These are phyloP conservation scores for Phalacrocorax pelagicus DNA, from an alignment of 2,113 vertebrate genomes.

Conservation along the genomic window DNA sequence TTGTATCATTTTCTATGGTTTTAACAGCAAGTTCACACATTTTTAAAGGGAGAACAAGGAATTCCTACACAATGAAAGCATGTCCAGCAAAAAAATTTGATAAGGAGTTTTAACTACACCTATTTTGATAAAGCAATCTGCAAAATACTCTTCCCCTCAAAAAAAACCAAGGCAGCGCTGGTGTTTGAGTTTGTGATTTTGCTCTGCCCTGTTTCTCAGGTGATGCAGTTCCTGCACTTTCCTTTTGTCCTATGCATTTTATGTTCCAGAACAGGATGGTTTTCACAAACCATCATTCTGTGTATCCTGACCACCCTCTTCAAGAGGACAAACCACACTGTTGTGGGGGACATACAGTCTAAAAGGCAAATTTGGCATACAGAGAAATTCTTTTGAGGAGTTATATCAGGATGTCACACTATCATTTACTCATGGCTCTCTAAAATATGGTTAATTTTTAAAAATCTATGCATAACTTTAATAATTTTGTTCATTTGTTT, in stretches of 20 bases:
- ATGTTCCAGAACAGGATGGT: neutral
- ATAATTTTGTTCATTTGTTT: neutral
- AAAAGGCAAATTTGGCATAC: neutral
- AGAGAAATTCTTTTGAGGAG: neutral
- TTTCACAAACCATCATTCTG: neutral
- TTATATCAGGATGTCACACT: neutral
- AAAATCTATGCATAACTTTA: neutral
- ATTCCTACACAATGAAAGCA: neutral
- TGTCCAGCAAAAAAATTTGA: neutral
- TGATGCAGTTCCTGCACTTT: neutral
- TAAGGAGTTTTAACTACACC: neutral
- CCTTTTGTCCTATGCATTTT: neutral
- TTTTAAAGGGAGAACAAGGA: neutral
- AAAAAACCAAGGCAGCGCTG: rapidly evolving
- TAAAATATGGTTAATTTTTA: neutral
- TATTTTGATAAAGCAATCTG: neutral
- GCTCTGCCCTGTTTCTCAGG: neutral
- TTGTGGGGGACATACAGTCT: neutral
- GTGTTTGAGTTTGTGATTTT: neutral
- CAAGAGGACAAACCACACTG: neutral
- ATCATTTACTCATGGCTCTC: neutral
- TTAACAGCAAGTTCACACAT: neutral
- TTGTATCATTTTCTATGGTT: neutral
- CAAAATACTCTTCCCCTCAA: neutral
- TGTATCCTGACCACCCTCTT: neutral